Conservation (phyloP, 2,888 invertebrate species). For the Athrips mouffetella region DNA sequence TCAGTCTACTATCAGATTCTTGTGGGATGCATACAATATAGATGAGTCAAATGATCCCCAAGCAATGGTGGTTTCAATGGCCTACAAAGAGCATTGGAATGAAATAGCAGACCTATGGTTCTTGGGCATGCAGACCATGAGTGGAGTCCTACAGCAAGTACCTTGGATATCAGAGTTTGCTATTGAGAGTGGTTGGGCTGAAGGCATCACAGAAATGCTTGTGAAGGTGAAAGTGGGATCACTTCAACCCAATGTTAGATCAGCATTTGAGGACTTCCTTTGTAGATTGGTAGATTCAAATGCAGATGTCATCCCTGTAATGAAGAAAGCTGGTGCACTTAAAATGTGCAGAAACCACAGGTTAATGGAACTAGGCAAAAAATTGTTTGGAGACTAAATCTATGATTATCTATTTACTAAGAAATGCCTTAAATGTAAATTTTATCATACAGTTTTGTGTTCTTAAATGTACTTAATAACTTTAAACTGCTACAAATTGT, state of each 20-base stretch:
- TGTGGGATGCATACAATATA: conserved; percentile 95
- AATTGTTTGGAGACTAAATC: conserved; percentile 89
- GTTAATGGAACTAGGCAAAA: conserved; percentile 93
- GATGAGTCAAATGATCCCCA: conserved; percentile 92
- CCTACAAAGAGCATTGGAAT: conserved; percentile 92
- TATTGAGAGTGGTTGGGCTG: conserved; percentile 95
- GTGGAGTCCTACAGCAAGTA: conserved; percentile 86
- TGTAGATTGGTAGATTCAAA: conserved; percentile 91
- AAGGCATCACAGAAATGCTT: conserved; percentile 89
- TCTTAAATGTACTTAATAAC: conserved; percentile 20
- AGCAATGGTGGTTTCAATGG: conserved; percentile 89
- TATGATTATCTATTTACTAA: background rate
- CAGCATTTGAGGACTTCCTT: conserved; percentile 93
- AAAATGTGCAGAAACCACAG: conserved; percentile 91
- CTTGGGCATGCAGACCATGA: conserved; percentile 95
- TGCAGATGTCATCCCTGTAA: conserved; percentile 83
- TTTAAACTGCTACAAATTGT: background rate
- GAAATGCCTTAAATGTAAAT: background rate
- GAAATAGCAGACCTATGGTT: conserved; percentile 96
- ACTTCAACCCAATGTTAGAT: conserved; percentile 89
- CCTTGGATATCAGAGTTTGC: conserved; percentile 95
- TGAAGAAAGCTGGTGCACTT: conserved; percentile 90
- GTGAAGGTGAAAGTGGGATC: conserved; percentile 90
- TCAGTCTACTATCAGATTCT: conserved; percentile 91
- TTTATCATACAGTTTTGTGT: conserved; percentile 10